Evolutionary conservation across 2,797 vertebrate genomes (phyloP).

Genomic region (Nyctalus aviator): DNA sequence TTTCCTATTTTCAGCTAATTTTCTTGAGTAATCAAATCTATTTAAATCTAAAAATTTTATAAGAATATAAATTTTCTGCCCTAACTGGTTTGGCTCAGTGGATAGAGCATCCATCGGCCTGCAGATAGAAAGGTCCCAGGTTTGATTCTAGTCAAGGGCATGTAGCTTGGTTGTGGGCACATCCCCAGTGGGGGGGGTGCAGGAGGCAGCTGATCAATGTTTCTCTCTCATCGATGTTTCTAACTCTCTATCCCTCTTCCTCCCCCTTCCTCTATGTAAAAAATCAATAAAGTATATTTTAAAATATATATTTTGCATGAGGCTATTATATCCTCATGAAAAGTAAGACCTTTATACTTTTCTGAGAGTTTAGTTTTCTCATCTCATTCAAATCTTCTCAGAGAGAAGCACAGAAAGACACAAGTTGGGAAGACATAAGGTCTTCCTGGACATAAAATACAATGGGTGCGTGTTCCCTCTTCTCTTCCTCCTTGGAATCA

Average conservation of each 20-base stretch:
- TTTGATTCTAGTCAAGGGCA: too few relatives aligned
- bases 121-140: too few relatives aligned
- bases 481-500: slow-evolving; percentile 1
- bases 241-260: too few relatives aligned
- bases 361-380: slow-evolving; percentile 53
- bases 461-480: neutral
- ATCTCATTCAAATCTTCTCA: neutral
- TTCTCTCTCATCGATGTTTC: too few relatives aligned
- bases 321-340: slow-evolving; percentile 15
- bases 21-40: slow-evolving; percentile 31
- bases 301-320: neutral
- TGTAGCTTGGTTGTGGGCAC: too few relatives aligned
- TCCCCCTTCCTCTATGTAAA: too few relatives aligned
- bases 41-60: slow-evolving; percentile 36
- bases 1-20: slow-evolving; percentile 13
- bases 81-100: too few relatives aligned
- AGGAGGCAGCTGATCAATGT: too few relatives aligned
- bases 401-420: neutral
- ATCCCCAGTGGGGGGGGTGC: too few relatives aligned
- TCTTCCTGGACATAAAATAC: neutral
- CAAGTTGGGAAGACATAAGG: neutral
- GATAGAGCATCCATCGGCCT: too few relatives aligned
- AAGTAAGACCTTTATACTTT: slow-evolving; percentile 34
- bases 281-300: too few relatives aligned
- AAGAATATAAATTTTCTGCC: neutral